Percentiles rank a stretch among this genome's conserved stretches.
These are phyloP conservation scores for Ylistrum balloti DNA, from an alignment of 1,140 invertebrate species.

Conservation along the genomic window DNA sequence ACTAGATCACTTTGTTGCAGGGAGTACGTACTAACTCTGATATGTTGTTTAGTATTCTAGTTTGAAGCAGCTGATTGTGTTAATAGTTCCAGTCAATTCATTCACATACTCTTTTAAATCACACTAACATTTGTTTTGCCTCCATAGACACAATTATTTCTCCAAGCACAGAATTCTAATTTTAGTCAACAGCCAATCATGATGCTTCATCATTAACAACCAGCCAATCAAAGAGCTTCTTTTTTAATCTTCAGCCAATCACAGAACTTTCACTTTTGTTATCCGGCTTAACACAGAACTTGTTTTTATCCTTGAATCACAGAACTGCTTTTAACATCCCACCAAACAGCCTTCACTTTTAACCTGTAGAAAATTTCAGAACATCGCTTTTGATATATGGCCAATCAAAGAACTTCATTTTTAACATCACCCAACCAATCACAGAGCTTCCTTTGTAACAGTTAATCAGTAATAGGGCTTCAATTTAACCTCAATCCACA, in stretches of 20 bases:
- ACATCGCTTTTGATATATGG: neutral
- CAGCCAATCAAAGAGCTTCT: constrained; percentile 8
- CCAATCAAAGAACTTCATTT: neutral
- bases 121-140: no score
- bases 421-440: constrained; percentile 22
- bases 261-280: no score
- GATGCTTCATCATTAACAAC: constrained; percentile 6
- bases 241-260: neutral
- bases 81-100: neutral
- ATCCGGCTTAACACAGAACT: no score
- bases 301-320: no score
- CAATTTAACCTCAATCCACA: neutral
- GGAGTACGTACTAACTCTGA: neutral
- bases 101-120: neutral
- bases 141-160: neutral
- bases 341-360: no score
- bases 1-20: neutral
- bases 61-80: neutral
- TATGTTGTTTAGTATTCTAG: neutral
- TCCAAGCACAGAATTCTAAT: neutral
- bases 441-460: neutral
- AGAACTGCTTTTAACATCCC: no score
- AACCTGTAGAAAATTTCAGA: no score
- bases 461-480: neutral
- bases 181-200: neutral